These are phyloP conservation scores for Andricus curvator DNA, from an alignment of 2,888 invertebrate genomes.

Conservation along the genomic window DNA sequence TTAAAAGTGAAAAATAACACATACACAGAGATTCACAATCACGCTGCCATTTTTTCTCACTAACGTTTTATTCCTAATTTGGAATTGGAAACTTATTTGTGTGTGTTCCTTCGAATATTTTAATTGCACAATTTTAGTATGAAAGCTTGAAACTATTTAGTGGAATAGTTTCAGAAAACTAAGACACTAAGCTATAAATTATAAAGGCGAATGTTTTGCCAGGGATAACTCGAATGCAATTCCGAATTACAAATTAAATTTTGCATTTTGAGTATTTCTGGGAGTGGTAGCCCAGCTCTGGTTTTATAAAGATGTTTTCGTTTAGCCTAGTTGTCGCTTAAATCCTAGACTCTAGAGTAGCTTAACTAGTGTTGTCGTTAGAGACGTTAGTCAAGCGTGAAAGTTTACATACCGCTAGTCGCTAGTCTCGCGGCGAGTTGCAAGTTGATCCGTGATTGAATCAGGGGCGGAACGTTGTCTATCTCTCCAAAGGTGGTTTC, in stretches of 20 bases:
- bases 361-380: slow-evolving; percentile 61
- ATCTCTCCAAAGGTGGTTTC: not conserved
- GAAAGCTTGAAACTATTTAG: slow-evolving; percentile 10
- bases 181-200: slow-evolving; percentile 14
- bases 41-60: not conserved
- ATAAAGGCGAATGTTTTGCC: slow-evolving; percentile 3
- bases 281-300: not conserved
- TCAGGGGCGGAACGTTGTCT: slow-evolving; percentile 21
- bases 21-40: not conserved
- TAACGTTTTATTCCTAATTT: slow-evolving; percentile 6
- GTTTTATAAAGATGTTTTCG: not conserved
- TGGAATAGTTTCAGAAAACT: slow-evolving; percentile 15
- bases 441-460: slow-evolving; percentile 55
- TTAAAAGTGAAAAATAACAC: slow-evolving; percentile 6
- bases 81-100: not conserved
- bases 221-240: slow-evolving; percentile 4
- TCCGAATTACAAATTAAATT: slow-evolving; percentile 14
- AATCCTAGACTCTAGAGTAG: slow-evolving; percentile 9
- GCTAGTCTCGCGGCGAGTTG: slow-evolving; percentile 77
- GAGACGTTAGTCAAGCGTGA: slow-evolving; percentile 77
- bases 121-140: slow-evolving; percentile 37
- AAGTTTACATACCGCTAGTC: slow-evolving; percentile 71
- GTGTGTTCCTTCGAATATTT: slow-evolving; percentile 6
- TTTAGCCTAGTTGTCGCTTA: slow-evolving; percentile 26
- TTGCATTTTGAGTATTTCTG: slow-evolving; percentile 13